Evolutionary conservation across 1,140 invertebrate genomes (phyloP), one percentile per base, ranked within the genome.

Genomic region (Atta colombica): DNA sequence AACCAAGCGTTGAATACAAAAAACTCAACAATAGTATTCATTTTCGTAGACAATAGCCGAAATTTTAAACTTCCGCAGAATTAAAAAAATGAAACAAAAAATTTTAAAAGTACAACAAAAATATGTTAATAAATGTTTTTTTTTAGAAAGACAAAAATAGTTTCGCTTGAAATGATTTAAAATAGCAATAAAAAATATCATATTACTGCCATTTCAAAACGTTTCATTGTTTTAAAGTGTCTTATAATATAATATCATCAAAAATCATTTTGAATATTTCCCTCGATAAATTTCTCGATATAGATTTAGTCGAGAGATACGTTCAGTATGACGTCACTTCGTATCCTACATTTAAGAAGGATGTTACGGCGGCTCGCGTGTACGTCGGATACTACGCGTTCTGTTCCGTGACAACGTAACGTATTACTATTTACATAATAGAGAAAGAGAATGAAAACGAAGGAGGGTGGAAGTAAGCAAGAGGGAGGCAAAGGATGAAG

Each of bases 361-460:
- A 74, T 74, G 68, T 74, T 71, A 45, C 31, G 78, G 18, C 66
- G 86, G 55, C 45, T 75, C 77, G 58, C 68, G 39, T 49, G 60
- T 45, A 35, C 45, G 31, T 25, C 39, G 49, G 77, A 25, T 60
- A 60, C 58, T 45, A 68, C 51, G 77, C 61, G 58, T 60, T 78
- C 55, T 35, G 55, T 21, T 39, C 55, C 35, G 61, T 58, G 85
- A 71, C 75, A 81, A 35, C 65, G 74, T 90, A 88, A 88, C 85
- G 77, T 77, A 90, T 90, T 71, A 77, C 65, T 55, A 90, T 90
- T 90, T 90, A 86, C 89, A 90, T 90, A 88, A 90, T 90, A 86
- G 81, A 90, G 61, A 75, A 90, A 85, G 74, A 77, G 55, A 81
- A 82, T 53, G 61, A 77, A 65, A 85, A 75, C 39, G 66, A 87